Evolutionary conservation across 2,113 vertebrate genomes (phyloP).

Genomic region (Channa argus): DNA sequence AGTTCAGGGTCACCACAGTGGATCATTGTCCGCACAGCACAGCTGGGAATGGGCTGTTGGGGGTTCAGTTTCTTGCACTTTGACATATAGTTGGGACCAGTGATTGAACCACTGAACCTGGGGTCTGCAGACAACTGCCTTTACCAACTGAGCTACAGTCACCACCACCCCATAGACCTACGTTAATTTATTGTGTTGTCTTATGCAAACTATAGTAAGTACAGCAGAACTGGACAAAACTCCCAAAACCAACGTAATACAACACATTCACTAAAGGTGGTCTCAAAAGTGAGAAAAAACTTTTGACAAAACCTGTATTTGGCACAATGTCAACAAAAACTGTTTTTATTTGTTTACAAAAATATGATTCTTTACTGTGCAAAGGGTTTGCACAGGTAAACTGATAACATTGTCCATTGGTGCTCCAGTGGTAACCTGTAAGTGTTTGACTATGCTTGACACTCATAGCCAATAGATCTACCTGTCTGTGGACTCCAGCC

Average conservation of each 20-base stretch:
- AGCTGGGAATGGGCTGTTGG: too few relatives aligned
- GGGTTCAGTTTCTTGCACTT: too few relatives aligned
- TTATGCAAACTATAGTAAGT: too few relatives aligned
- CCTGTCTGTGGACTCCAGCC: background rate
- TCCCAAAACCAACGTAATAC: background rate
- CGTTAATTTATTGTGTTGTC: too few relatives aligned
- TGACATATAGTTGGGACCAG: too few relatives aligned
- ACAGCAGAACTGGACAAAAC: too few relatives aligned
- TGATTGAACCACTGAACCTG: too few relatives aligned
- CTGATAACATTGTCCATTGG: background rate
- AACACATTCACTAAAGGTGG: background rate
- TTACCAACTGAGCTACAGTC: too few relatives aligned
- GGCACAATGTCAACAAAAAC: background rate
- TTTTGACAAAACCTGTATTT: background rate
- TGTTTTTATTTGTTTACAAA: background rate
- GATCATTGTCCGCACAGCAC: too few relatives aligned
- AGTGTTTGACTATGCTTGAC: constrained; percentile 1
- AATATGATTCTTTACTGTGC: background rate
- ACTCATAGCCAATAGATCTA: background rate
- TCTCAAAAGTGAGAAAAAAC: background rate
- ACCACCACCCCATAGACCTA: too few relatives aligned
- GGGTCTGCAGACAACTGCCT: too few relatives aligned
- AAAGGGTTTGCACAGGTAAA: background rate
- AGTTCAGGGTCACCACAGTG: too few relatives aligned
- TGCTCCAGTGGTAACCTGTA: background rate